Evolutionary conservation across 1,140 invertebrate species (phyloP).

Genomic region (Artemia franciscana): DNA sequence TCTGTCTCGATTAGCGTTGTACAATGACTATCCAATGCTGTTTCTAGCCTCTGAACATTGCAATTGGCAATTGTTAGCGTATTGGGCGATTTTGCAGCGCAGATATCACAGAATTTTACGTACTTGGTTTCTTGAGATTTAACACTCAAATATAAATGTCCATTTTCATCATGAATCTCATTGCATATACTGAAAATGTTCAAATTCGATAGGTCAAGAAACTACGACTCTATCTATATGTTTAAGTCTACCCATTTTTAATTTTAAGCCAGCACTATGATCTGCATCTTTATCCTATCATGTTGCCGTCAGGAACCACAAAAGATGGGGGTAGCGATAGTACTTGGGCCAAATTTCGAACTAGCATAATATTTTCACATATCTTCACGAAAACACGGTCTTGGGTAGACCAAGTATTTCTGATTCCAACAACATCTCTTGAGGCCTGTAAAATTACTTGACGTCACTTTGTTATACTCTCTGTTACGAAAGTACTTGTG

Average conservation of each 20-base stretch:
- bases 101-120: neutral
- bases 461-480: neutral
- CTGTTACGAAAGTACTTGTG: neutral
- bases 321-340: neutral
- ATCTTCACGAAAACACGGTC: neutral
- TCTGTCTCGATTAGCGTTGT: neutral
- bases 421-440: neutral
- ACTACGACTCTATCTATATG: neutral
- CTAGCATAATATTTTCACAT: neutral
- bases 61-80: neutral
- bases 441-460: neutral
- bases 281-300: neutral
- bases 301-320: neutral
- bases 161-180: too few relatives aligned
- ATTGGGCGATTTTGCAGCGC: neutral
- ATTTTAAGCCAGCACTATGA: neutral
- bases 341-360: neutral
- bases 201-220: neutral
- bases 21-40: neutral
- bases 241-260: neutral
- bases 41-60: neutral
- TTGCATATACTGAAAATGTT: neutral
- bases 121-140: neutral
- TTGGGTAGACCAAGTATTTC: neutral
- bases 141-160: too few relatives aligned